phyloP scores from a whole-genome alignment of 2,797 vertebrate genomes.

The Hoplostethus atlanticus region DNA sequence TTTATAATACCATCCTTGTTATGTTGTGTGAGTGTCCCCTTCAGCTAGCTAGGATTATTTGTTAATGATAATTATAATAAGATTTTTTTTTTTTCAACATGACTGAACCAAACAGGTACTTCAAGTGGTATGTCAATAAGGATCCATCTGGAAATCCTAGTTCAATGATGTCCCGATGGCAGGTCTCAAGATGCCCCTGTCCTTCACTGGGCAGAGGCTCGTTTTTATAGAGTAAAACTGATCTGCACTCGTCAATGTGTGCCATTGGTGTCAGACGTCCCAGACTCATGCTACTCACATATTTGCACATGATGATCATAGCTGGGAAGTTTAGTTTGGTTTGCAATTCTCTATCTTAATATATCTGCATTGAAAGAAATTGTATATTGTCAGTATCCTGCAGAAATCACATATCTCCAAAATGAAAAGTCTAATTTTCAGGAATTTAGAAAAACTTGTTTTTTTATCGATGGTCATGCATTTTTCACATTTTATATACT shows the following conservation, averaged over 20 bases:
- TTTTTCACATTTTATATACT: background rate
- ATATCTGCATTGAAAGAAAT: slow-evolving; percentile 4
- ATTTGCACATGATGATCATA: slow-evolving; percentile 55
- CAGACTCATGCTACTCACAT: slow-evolving; percentile 28
- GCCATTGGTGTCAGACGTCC: slow-evolving; percentile 48
- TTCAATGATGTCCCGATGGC: slow-evolving; percentile 38
- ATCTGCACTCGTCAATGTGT: slow-evolving; percentile 30
- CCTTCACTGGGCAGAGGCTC: background rate
- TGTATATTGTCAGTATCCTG: slow-evolving; percentile 17
- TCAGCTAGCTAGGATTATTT: slow-evolving; percentile 6
- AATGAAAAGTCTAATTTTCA: background rate
- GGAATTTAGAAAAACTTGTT: background rate
- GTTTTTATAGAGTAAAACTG: slow-evolving; percentile 6
- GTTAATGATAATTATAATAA: background rate
- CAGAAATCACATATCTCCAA: slow-evolving; percentile 33
- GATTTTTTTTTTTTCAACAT: too few relatives aligned
- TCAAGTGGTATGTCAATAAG: slow-evolving; percentile 23
- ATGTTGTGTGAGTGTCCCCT: slow-evolving; percentile 30
- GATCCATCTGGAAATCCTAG: slow-evolving; percentile 18
- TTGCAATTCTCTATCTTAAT: slow-evolving; percentile 6
- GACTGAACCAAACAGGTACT: background rate
- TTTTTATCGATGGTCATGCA: background rate
- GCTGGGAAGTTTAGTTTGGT: slow-evolving; percentile 30
- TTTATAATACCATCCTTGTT: slow-evolving; percentile 36
- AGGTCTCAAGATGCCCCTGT: background rate